Base-by-base conservation (phyloP, 2,797 vertebrate genomes). In the Oophaga sylvatica region DNA sequence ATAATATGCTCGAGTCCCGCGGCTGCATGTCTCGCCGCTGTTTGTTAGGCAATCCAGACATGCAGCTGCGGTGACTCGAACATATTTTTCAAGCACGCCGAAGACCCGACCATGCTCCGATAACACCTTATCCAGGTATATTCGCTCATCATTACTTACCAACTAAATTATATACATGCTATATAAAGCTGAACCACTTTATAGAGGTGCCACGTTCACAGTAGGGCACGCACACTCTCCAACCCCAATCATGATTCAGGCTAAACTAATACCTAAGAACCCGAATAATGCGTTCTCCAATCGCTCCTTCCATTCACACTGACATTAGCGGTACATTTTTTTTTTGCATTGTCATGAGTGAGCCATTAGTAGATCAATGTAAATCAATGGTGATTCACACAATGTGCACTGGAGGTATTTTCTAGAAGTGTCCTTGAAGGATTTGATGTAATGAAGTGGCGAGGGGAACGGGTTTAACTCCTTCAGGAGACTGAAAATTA, bases 361-460 rank as follows among this genome's bases (percentile, higher is more conserved):
- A 65, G 62, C 20, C 20, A 48, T 63, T 65, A 63, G 79, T n/a
- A 48, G 60, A 81, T 81, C 62, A 81, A 81, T 65, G 60, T 41
- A 65, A 81, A 81, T 81, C 79, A 81, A 63, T 81, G 31, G 60
- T 65, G 45, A 82, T 67, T 70, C 63, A 68, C 62, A 53, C 63
- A 81, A 26, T 53, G 60, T 19, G 45, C 31, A 82, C 68, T 65
- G 62, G 22, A 6, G 62, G 35, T 63, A 45, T 81, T 81, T 81
- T 41, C 35, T 41, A 60, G 59, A 60, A 65, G 31, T 65, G 41
- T 45, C 22, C 31, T 81, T n/a, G 62, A 60, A 65, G 59, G 56
- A 81, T 81, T 65, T 81, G 35, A 65, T 81, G 19, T 15, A 63
- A 65, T 65, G 35, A 81, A 48, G 19, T 63, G 41, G 26, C 63